phyloP scores from a whole-genome alignment of 2,113 vertebrate genomes.

The Procavia capensis region DNA sequence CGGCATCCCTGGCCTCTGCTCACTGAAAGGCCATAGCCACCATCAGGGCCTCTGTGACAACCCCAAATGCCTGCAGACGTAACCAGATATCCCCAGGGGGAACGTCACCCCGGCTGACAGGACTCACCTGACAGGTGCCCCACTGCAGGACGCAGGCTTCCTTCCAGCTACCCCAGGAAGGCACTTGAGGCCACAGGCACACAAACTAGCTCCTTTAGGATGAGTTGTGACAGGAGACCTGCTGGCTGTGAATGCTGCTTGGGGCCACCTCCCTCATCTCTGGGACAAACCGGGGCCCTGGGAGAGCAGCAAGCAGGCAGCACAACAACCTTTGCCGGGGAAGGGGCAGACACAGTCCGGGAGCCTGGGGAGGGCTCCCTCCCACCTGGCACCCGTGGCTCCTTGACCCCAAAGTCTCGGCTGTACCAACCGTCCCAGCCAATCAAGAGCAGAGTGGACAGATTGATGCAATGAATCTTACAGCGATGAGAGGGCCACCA shows the following conservation, averaged over 20 bases:
- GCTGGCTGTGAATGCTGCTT: background rate
- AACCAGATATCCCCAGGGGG: background rate
- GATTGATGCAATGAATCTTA: background rate
- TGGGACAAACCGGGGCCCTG: background rate
- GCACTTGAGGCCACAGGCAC: background rate
- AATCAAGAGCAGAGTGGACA: background rate
- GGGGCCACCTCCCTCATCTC: background rate
- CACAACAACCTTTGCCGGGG: background rate
- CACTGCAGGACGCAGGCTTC: background rate
- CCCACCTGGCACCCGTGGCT: background rate
- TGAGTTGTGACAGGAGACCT: background rate
- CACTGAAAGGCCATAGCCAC: background rate
- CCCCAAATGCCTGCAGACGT: background rate
- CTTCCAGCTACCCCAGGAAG: background rate
- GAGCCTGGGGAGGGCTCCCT: fast-evolving
- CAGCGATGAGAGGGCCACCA: background rate
- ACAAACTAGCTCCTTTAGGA: background rate
- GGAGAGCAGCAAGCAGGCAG: background rate
- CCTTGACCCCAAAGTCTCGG: background rate
- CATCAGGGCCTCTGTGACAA: background rate
- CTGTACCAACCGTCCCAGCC: background rate
- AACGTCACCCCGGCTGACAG: background rate
- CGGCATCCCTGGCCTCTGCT: background rate
- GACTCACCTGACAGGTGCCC: background rate
- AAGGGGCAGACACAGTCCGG: background rate